A percentile compares a stretch with the other conserved stretches of the same genome.
phyloP scores from a whole-genome alignment of 2,797 vertebrate genomes.

The Enteromius paludinosus region DNA sequence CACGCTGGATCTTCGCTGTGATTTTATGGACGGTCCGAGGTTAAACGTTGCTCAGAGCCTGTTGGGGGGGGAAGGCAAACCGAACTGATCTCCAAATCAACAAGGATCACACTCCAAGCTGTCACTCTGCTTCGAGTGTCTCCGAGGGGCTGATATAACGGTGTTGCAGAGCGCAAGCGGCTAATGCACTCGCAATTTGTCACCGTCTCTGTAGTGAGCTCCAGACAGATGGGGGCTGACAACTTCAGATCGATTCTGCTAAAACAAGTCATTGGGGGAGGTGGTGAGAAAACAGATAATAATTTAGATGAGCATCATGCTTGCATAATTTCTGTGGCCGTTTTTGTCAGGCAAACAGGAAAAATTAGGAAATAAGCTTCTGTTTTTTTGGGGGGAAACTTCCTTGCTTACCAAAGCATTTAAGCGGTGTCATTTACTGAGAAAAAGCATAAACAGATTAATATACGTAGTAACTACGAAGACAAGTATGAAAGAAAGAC shows the following conservation, averaged over 20 bases:
- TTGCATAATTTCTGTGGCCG: conserved; percentile 4
- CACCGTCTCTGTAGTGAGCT: conserved; percentile 14
- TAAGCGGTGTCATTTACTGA: neutral
- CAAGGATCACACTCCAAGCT: conserved; percentile 39
- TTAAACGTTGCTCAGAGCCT: conserved; percentile 47
- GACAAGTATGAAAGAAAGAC: neutral
- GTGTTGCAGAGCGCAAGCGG: conserved; percentile 7
- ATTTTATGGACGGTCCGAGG: conserved; percentile 32
- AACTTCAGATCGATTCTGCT: conserved; percentile 45
- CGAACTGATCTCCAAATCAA: conserved; percentile 41
- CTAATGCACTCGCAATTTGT: conserved; percentile 36
- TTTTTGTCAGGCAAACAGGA: neutral
- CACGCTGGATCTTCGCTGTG: conserved; percentile 27
- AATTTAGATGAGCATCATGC: conserved; percentile 24
- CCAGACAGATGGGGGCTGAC: conserved; percentile 43
- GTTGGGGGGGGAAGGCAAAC: conserved; percentile 39
- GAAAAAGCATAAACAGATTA: neutral
- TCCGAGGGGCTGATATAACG: conserved; percentile 16
- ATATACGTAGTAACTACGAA: neutral
- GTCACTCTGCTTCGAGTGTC: conserved; percentile 29
- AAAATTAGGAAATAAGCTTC: conserved; percentile 25
- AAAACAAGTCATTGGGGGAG: conserved; percentile 28
- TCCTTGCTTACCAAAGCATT: neutral
- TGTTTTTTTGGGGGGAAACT: neutral
- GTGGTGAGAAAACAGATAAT: conserved; percentile 36